phyloP scores from a whole-genome alignment of 2,797 vertebrate species.

The Pangasius macronema region DNA sequence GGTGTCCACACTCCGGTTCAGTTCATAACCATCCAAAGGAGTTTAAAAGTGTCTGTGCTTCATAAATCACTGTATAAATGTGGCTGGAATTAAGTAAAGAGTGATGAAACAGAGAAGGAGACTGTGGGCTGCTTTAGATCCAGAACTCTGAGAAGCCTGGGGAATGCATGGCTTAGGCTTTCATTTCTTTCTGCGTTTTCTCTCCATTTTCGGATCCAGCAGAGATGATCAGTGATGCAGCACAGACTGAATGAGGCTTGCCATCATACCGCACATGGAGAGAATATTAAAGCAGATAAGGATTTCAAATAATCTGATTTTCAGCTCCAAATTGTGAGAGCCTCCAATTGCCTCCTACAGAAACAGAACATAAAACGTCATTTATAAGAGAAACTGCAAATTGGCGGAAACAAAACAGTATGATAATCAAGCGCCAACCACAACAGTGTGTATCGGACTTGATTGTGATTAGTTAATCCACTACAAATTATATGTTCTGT shows the following conservation, averaged over 20 bases:
- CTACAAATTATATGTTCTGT: not conserved
- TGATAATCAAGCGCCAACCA: not conserved
- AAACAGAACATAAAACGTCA: slow-evolving; percentile 12
- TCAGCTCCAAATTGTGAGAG: not conserved
- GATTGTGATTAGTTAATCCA: not conserved
- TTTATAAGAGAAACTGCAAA: not conserved
- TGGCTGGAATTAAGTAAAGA: slow-evolving; percentile 26
- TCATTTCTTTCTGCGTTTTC: slow-evolving; percentile 99
- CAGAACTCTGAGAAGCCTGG: slow-evolving; percentile 72
- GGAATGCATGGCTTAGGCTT: slow-evolving; percentile 69
- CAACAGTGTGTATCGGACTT: not conserved
- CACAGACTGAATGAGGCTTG: slow-evolving; percentile 68
- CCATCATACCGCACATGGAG: slow-evolving; percentile 74
- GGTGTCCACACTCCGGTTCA: slow-evolving; percentile 60
- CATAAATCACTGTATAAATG: slow-evolving; percentile 33
- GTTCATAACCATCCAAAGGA: slow-evolving; percentile 65
- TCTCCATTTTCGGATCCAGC: slow-evolving; percentile 88
- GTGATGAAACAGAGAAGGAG: slow-evolving; percentile 6
- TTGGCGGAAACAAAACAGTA: not conserved
- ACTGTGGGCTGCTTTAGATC: slow-evolving; percentile 73
- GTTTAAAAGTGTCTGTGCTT: slow-evolving; percentile 53
- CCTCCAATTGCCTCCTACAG: slow-evolving; percentile 18
- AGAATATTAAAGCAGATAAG: slow-evolving; percentile 35
- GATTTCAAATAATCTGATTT: not conserved
- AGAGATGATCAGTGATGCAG: slow-evolving; percentile 76